A percentile compares a stretch with the other conserved stretches of the same genome.
phyloP scores from a whole-genome alignment of 2,888 invertebrate species.

The Trisateles emortualis region DNA sequence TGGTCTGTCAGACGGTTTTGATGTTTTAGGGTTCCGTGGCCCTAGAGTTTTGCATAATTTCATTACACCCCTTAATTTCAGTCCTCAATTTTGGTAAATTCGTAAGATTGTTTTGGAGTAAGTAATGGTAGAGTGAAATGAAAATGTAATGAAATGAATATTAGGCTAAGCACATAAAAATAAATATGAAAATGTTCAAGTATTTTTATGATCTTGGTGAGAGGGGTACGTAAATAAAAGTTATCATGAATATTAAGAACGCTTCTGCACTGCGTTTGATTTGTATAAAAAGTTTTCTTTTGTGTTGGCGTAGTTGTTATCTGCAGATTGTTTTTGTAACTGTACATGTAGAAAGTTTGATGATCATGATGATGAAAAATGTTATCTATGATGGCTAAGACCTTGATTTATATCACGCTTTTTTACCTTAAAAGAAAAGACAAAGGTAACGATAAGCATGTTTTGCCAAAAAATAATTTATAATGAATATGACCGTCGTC shows the following conservation, averaged over 20 bases:
- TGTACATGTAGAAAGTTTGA: too few relatives aligned
- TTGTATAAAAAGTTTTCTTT: background rate
- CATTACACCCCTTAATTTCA: constrained; percentile 10
- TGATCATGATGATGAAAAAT: too few relatives aligned
- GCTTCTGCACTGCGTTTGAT: background rate
- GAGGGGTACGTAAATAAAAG: background rate
- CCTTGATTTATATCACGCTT: too few relatives aligned
- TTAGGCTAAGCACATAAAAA: background rate
- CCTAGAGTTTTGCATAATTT: constrained; percentile 9
- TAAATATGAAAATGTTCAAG: background rate
- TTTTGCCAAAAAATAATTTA: too few relatives aligned
- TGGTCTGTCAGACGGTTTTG: constrained; percentile 7
- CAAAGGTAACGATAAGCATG: too few relatives aligned
- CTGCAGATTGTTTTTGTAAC: background rate
- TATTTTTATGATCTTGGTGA: background rate
- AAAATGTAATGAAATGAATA: background rate
- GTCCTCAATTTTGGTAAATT: constrained; percentile 8
- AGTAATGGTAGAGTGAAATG: background rate
- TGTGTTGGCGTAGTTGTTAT: background rate
- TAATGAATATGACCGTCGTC: too few relatives aligned
- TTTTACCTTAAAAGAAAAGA: too few relatives aligned
- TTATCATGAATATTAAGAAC: background rate
- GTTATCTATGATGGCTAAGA: too few relatives aligned
- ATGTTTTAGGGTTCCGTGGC: constrained; percentile 9
- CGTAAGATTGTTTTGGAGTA: constrained; percentile 6